Conservation (phyloP, 1,140 invertebrate genomes). For the Drosophila navojoa region DNA sequence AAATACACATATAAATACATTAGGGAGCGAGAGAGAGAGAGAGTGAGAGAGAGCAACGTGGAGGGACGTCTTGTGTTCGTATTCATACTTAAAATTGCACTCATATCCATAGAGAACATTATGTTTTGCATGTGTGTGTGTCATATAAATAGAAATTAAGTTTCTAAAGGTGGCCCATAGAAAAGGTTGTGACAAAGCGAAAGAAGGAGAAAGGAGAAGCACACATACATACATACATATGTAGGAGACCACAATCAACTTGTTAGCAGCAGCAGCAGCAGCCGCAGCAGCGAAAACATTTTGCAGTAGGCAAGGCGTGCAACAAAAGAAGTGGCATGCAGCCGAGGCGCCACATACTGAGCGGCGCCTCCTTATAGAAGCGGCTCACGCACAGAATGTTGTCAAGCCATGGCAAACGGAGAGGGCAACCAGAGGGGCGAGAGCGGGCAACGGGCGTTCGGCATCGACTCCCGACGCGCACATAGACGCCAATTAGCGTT, state of each 20-base stretch:
- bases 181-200: slow-evolving; percentile 16
- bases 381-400: slow-evolving; percentile 55
- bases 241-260: slow-evolving; percentile 40
- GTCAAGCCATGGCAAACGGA: background rate
- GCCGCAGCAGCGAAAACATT: slow-evolving; percentile 30
- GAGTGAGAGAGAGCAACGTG: background rate
- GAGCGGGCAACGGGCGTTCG: background rate
- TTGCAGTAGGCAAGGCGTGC: slow-evolving; percentile 27
- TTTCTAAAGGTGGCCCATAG: slow-evolving; percentile 40
- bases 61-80: slow-evolving; percentile 1
- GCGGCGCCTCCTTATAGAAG: slow-evolving; percentile 30
- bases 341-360: slow-evolving; percentile 53
- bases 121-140: slow-evolving; percentile 5
- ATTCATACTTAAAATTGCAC: slow-evolving; percentile 13
- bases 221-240: background rate
- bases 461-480: slow-evolving; percentile 36
- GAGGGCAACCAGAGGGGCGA: background rate
- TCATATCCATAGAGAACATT: slow-evolving; percentile 16
- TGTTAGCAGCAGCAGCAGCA: slow-evolving; percentile 28
- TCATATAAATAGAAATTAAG: slow-evolving; percentile 31
- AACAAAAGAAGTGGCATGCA: slow-evolving; percentile 49
- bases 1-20: background rate
- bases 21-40: background rate
- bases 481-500: slow-evolving; percentile 79
- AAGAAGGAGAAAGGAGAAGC: background rate